Percentiles rank a stretch among this genome's conserved stretches.
Conservation (phyloP, 92 coral and sea anemone genomes). For the Umimayanthus kanabou region DNA sequence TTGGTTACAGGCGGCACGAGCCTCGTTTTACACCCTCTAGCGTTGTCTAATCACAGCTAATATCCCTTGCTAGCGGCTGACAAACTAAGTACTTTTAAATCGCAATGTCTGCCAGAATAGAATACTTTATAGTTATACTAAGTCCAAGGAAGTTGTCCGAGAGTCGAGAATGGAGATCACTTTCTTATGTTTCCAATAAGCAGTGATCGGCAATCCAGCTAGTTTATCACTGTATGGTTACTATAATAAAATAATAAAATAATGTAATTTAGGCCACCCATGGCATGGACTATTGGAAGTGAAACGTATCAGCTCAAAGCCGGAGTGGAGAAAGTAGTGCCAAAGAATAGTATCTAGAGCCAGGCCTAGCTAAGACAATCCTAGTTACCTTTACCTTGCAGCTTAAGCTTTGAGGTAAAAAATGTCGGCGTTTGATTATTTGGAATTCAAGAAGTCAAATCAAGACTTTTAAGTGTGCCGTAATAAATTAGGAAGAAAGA, state of each 20-base stretch:
- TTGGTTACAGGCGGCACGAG: constrained; percentile 3
- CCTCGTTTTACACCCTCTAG: constrained; percentile 29
- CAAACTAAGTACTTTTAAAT: neutral
- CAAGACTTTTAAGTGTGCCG: neutral
- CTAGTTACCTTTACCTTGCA: too few relatives aligned
- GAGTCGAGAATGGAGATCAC: neutral
- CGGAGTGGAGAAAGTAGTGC: too few relatives aligned
- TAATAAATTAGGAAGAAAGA: too few relatives aligned
- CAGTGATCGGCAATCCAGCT: neutral
- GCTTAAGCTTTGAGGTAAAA: neutral
- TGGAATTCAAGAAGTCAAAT: neutral
- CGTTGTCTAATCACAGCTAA: neutral
- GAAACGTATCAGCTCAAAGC: too few relatives aligned
- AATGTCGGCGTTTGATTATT: neutral
- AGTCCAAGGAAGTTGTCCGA: neutral
- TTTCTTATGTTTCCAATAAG: too few relatives aligned
- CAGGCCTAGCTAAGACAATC: neutral
- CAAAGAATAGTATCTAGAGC: neutral
- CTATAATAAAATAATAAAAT: too few relatives aligned
- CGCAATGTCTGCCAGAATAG: neutral
- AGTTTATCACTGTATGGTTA: neutral
- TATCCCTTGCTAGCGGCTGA: neutral
- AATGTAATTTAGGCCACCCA: too few relatives aligned
- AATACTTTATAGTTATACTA: too few relatives aligned
- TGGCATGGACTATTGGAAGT: too few relatives aligned